A percentile compares a stretch with the other conserved stretches of the same genome.
phyloP scores from a whole-genome alignment of 2,888 invertebrate species.

The Nysson spinosus region DNA sequence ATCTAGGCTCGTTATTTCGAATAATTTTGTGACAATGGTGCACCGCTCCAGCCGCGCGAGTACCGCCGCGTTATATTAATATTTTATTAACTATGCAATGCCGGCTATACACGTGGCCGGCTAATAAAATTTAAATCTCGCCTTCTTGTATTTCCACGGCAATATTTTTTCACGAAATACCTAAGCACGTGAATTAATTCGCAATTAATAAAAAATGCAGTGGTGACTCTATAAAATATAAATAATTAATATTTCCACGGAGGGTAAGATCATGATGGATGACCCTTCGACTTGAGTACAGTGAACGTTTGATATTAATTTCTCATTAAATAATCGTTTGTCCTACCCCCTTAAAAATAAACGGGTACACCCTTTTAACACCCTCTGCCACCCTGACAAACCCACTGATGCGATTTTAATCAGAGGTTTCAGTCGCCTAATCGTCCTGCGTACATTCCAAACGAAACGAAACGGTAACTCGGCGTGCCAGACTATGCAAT shows the following conservation, averaged over 20 bases:
- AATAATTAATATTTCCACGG: not conserved
- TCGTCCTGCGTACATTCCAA: conserved; percentile 35
- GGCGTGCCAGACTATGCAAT: conserved; percentile 18
- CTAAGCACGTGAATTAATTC: no score
- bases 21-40: no score
- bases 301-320: conserved; percentile 1
- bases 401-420: conserved; percentile 48
- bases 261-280: not conserved
- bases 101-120: no score
- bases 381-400: conserved; percentile 5
- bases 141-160: no score
- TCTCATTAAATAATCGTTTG: conserved; percentile 7
- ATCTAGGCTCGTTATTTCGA: no score
- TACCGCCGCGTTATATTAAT: conserved; percentile 19
- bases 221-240: no score
- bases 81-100: conserved; percentile 20
- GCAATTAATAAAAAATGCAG: no score
- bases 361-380: not conserved
- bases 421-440: conserved; percentile 31
- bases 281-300: not conserved
- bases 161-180: no score
- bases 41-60: not conserved
- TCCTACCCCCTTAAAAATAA: not conserved
- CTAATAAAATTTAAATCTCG: no score
- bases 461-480: conserved; percentile 13